phyloP scores from a whole-genome alignment of 2,888 invertebrate genomes.

The Merodon equestris region DNA sequence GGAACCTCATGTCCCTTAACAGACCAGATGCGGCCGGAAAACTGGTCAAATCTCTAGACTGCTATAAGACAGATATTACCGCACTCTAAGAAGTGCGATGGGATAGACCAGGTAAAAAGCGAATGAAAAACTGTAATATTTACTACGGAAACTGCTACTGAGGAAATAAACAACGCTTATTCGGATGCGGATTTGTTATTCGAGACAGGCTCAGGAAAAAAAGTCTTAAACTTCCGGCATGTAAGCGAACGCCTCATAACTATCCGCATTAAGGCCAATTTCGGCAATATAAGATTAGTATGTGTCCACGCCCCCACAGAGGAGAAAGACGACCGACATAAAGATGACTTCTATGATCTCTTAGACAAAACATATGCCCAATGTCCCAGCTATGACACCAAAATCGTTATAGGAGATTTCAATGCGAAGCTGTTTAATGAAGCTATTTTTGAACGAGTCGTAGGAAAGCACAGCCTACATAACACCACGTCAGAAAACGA shows the following conservation, averaged over 20 bases:
- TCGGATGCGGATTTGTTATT: constrained; percentile 1
- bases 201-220: not conserved
- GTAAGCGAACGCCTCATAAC: constrained; percentile 2
- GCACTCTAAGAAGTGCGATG: too few relatives aligned
- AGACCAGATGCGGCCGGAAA: too few relatives aligned
- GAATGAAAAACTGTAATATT: not conserved
- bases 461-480: constrained; percentile 2
- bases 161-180: not conserved
- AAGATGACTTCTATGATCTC: not conserved
- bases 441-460: not conserved
- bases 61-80: too few relatives aligned
- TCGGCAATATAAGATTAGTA: not conserved
- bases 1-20: too few relatives aligned
- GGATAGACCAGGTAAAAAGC: too few relatives aligned
- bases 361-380: not conserved
- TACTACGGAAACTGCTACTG: constrained; percentile 2
- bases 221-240: not conserved
- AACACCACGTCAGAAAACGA: not conserved
- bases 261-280: constrained; percentile 2
- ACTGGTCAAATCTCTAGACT: too few relatives aligned
- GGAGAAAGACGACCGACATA: not conserved
- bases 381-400: constrained; percentile 1
- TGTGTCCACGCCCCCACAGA: constrained; percentile 1
- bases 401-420: constrained; percentile 1
- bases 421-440: not conserved